phyloP scores from a whole-genome alignment of 64 coral and sea anemone species.

The Platygyra sinensis region DNA sequence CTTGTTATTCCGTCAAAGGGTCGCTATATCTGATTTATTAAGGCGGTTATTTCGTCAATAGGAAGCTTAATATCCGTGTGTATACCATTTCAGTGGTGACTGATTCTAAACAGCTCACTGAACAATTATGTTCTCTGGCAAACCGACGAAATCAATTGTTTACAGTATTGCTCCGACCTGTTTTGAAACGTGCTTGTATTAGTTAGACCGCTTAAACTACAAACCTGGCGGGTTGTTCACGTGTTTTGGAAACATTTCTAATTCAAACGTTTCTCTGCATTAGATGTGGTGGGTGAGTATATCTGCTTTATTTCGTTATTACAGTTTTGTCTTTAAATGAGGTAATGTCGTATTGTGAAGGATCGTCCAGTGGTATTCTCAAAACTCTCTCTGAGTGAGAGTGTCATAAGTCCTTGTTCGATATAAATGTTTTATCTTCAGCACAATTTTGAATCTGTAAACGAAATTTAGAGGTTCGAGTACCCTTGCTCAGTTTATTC shows the following conservation, averaged over 20 bases:
- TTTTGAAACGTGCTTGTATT: background rate
- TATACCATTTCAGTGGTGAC: background rate
- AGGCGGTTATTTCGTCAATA: slow-evolving; percentile 24
- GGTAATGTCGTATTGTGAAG: background rate
- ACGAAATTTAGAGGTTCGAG: too few relatives aligned
- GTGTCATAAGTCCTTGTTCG: background rate
- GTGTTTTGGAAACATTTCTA: background rate
- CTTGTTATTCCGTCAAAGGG: background rate
- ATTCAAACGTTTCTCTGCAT: background rate
- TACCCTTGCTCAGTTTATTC: too few relatives aligned
- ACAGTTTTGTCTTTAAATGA: background rate
- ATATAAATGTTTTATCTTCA: too few relatives aligned
- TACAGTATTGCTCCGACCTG: slow-evolving; percentile 10
- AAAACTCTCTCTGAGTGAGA: background rate
- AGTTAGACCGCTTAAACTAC: background rate
- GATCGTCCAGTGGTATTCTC: background rate
- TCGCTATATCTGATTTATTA: background rate
- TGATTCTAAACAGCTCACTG: background rate
- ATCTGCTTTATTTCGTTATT: background rate
- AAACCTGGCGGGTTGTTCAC: background rate
- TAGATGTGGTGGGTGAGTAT: slow-evolving; percentile 6
- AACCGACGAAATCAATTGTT: background rate
- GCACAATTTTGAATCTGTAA: too few relatives aligned
- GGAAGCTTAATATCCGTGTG: slow-evolving; percentile 30
- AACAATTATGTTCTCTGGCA: slow-evolving; percentile 2